Evolutionary conservation across 2,113 vertebrate genomes (phyloP), one percentile per base, ranked within the genome.

Genomic region (Triplophysa rosa): DNA sequence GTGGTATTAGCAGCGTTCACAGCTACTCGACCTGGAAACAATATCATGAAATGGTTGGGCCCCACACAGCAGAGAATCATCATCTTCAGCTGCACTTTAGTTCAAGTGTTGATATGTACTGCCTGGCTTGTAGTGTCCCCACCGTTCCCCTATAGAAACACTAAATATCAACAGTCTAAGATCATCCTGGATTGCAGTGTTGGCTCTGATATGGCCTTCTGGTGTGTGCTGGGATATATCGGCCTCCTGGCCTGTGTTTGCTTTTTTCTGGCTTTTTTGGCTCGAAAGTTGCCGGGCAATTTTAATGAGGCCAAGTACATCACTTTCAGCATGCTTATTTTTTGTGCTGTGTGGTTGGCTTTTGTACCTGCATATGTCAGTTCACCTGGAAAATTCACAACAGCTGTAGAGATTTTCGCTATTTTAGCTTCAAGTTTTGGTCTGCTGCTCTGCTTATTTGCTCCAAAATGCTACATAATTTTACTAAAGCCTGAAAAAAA

Each of bases 241-340:
- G 82, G 87, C 0, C 45, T 88, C 12, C 61, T 87, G 52, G 84
- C 85, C 17, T 65, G 26, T 37, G 33, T 86, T 62, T 87, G 87
- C 21, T 88, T 88, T 76, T n/a, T 85, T 64, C 64, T 88, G 54
- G 87, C 87, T 14, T 87, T 88, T 56, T 24, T 87, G 19, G 85
- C 85, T 0, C 74, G 85, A 3, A 85, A 84, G 21, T 79, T 87
- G 0, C 86, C 86, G 17, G 86, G 81, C 4, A 86, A 83, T 59
- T 87, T 86, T 67, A 87, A 87, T 12, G 86, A 88, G 77, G 86
- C 86, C 0, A 87, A 84, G 26, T 87, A 75, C 45, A 87, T 87
- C 59, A 87, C 84, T 24, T 87, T 88, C 67, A 88, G 87, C 67
- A 86, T 86, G 83, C 62, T 88, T 62, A 89, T 86, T 45, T 87